Percentiles rank a stretch among this genome's conserved stretches.
These are phyloP conservation scores for Nasua narica DNA, from an alignment of 2,797 vertebrate genomes.

Conservation along the genomic window DNA sequence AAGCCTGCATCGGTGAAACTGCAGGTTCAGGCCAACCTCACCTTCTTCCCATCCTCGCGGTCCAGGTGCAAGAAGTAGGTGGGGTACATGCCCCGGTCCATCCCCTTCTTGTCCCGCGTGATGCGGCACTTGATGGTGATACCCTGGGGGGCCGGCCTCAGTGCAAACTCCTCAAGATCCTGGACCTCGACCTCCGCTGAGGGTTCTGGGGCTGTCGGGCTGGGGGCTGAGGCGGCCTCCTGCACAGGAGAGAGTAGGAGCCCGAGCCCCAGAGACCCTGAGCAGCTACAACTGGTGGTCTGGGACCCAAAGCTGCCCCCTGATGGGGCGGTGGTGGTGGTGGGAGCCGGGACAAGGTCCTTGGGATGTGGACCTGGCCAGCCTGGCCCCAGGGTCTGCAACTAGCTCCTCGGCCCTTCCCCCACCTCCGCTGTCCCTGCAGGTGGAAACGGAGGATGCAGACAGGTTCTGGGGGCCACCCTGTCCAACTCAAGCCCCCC, in stretches of 20 bases:
- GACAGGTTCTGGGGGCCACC: neutral
- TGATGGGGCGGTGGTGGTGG: neutral
- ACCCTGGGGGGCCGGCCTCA: slow-evolving; percentile 95
- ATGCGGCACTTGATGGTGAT: slow-evolving; percentile 97
- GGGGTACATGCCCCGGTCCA: slow-evolving; percentile 99
- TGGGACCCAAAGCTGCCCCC: neutral
- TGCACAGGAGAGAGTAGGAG: slow-evolving; percentile 66
- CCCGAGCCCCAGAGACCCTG: neutral
- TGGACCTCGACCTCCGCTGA: slow-evolving; percentile 88
- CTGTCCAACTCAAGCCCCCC: neutral
- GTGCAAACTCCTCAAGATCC: slow-evolving; percentile 95
- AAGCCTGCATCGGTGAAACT: neutral
- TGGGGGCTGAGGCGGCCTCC: slow-evolving; percentile 95
- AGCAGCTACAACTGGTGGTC: too few relatives aligned
- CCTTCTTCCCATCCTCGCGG: slow-evolving; percentile 98
- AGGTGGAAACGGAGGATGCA: fast-evolving
- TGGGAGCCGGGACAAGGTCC: neutral
- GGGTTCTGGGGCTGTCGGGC: slow-evolving; percentile 89
- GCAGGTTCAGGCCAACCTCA: slow-evolving; percentile 71
- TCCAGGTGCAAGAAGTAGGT: slow-evolving; percentile 99
- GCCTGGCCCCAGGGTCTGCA: too few relatives aligned
- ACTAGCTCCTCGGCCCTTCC: neutral
- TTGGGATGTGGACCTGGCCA: neutral
- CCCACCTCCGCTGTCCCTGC: neutral
- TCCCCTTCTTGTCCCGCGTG: slow-evolving; percentile 98